These are phyloP conservation scores for Oncorhynchus masou DNA, from an alignment of 2,113 vertebrate species.

Conservation along the genomic window DNA sequence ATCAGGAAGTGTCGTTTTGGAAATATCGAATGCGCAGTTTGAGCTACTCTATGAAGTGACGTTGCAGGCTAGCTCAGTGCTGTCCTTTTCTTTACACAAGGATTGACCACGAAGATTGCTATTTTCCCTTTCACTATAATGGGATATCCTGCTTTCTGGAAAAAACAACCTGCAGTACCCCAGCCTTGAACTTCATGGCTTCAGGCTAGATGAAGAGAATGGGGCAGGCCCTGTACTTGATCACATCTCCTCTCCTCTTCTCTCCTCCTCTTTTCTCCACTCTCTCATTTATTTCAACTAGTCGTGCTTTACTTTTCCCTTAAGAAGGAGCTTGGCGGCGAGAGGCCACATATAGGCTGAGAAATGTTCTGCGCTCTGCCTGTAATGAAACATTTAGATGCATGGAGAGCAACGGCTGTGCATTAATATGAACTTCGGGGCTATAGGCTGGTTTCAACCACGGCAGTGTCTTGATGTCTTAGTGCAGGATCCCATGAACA, in stretches of 20 bases:
- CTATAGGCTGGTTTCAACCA: not conserved
- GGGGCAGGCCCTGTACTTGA: slow-evolving; percentile 45
- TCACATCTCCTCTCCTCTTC: slow-evolving; percentile 33
- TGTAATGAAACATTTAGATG: slow-evolving; percentile 80
- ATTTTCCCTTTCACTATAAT: too few relatives aligned
- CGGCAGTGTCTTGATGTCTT: slow-evolving; percentile 16
- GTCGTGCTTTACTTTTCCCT: slow-evolving; percentile 75
- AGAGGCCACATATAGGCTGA: slow-evolving; percentile 65
- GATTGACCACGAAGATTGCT: too few relatives aligned
- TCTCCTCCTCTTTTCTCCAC: slow-evolving; percentile 40
- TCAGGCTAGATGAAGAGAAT: slow-evolving; percentile 35
- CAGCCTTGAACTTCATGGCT: too few relatives aligned
- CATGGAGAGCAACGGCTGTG: slow-evolving; percentile 63
- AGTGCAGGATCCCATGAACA: slow-evolving; percentile 2
- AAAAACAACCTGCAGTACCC: too few relatives aligned
- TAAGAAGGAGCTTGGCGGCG: slow-evolving; percentile 63
- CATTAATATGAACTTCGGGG: slow-evolving; percentile 65
- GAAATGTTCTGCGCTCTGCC: slow-evolving; percentile 69
- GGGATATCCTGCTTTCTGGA: too few relatives aligned
- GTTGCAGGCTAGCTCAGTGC: too few relatives aligned
- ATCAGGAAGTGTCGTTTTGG: too few relatives aligned
- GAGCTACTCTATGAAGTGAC: too few relatives aligned
- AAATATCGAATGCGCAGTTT: too few relatives aligned
- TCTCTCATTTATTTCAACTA: slow-evolving; percentile 86
- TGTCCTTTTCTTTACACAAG: too few relatives aligned